These are phyloP conservation scores for Lysandra coridon DNA, from an alignment of 2,888 invertebrate genomes.

Conservation along the genomic window DNA sequence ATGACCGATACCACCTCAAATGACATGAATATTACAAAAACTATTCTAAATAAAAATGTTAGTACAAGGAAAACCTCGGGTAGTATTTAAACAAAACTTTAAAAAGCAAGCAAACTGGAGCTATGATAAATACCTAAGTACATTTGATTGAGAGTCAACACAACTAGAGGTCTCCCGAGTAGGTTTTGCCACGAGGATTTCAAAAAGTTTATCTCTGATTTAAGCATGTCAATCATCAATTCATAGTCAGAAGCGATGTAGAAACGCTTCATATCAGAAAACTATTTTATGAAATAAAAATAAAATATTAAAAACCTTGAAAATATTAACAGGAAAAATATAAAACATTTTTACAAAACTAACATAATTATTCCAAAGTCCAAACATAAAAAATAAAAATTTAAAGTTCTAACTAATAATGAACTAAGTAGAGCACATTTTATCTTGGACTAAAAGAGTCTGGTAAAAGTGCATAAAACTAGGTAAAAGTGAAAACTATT, in stretches of 20 bases:
- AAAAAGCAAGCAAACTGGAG: constrained; percentile 27
- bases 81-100: not conserved
- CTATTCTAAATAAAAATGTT: constrained; percentile 19
- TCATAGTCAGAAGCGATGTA: constrained; percentile 99
- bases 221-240: constrained; percentile 98
- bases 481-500: too few species aligned
- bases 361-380: not conserved
- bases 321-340: constrained; percentile 14
- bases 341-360: not conserved
- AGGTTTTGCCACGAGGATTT: constrained; percentile 99
- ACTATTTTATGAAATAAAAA: constrained; percentile 81
- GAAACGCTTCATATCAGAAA: constrained; percentile 98
- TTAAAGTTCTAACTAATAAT: too few species aligned
- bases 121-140: constrained; percentile 87
- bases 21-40: not conserved
- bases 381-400: not conserved
- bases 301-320: constrained; percentile 31
- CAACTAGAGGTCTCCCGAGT: constrained; percentile 97
- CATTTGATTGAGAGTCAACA: constrained; percentile 92
- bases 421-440: too few species aligned
- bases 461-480: too few species aligned
- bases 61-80: constrained; percentile 11
- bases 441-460: too few species aligned
- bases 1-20: not conserved
- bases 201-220: constrained; percentile 98